These are phyloP conservation scores for Amphilophus citrinellus DNA, from an alignment of 2,113 vertebrate species.

Conservation along the genomic window DNA sequence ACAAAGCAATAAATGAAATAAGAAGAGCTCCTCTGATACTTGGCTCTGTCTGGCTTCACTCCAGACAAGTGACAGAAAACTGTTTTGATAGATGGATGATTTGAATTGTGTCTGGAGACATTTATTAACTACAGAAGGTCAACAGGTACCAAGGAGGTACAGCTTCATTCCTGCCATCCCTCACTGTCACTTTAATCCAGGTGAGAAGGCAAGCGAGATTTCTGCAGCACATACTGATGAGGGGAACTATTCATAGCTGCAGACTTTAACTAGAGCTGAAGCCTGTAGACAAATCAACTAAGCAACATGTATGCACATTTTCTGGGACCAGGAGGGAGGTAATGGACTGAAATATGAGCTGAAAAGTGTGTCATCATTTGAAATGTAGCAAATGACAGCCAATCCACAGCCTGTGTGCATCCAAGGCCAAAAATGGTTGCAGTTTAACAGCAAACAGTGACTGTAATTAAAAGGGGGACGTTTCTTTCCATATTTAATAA, in stretches of 20 bases:
- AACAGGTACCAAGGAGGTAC: background rate
- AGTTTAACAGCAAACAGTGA: background rate
- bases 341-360: background rate
- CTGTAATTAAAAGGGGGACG: background rate
- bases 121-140: conserved; percentile 18
- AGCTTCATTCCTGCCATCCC: background rate
- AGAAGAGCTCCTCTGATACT: background rate
- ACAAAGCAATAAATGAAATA: background rate
- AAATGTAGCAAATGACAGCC: background rate
- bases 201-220: conserved; percentile 3
- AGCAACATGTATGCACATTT: background rate
- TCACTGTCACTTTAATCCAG: conserved; percentile 23
- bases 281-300: background rate
- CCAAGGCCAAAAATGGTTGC: too few relatives aligned
- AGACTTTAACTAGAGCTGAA: background rate
- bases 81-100: background rate
- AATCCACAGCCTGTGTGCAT: background rate
- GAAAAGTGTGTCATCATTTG: background rate
- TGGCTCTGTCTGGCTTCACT: background rate
- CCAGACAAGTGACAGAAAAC: background rate
- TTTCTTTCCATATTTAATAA: accelerated
- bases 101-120: background rate
- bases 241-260: conserved; percentile 15
- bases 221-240: conserved; percentile 13
- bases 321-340: background rate